Conservation (phyloP, 2,797 vertebrate genomes). For the Leptatherina wallacei region DNA sequence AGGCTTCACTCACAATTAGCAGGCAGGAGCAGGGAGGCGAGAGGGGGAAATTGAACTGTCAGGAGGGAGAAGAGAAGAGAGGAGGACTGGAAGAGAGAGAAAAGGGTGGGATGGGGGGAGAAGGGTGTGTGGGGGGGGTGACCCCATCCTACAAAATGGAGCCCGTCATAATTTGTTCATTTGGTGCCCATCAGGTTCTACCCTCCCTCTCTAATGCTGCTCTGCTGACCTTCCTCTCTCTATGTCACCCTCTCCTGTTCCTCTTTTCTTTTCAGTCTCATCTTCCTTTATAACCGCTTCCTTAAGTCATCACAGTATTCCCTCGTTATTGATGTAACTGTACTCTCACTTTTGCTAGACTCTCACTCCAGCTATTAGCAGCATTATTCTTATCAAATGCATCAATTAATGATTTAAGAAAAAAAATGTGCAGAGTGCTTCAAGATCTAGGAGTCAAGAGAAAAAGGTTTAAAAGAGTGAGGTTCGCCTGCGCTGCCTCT, state of each 20-base stretch:
- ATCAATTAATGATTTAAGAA: slow-evolving; percentile 51
- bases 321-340: slow-evolving; percentile 32
- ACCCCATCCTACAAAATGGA: slow-evolving; percentile 99
- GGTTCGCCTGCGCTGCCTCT: slow-evolving; percentile 49
- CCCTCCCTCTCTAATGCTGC: slow-evolving; percentile 96
- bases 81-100: slow-evolving; percentile 95
- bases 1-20: slow-evolving; percentile 99
- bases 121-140: slow-evolving; percentile 88
- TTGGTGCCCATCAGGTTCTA: slow-evolving; percentile 99
- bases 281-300: slow-evolving; percentile 57
- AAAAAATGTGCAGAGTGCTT: slow-evolving; percentile 27
- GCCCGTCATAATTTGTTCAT: slow-evolving; percentile 99
- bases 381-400: slow-evolving; percentile 63
- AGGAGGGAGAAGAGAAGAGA: slow-evolving; percentile 98
- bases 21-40: slow-evolving; percentile 98
- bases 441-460: slow-evolving; percentile 34
- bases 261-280: slow-evolving; percentile 43
- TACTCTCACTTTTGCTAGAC: slow-evolving; percentile 20
- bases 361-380: slow-evolving; percentile 36
- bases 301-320: slow-evolving; percentile 43
- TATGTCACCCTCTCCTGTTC: slow-evolving; percentile 80
- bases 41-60: slow-evolving; percentile 99
- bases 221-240: slow-evolving; percentile 87
- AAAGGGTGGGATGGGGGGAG: slow-evolving; percentile 88
- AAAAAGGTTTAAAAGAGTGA: slow-evolving; percentile 54